Base-by-base conservation (phyloP, 2,113 vertebrate species). In the Probosciger aterrimus region DNA sequence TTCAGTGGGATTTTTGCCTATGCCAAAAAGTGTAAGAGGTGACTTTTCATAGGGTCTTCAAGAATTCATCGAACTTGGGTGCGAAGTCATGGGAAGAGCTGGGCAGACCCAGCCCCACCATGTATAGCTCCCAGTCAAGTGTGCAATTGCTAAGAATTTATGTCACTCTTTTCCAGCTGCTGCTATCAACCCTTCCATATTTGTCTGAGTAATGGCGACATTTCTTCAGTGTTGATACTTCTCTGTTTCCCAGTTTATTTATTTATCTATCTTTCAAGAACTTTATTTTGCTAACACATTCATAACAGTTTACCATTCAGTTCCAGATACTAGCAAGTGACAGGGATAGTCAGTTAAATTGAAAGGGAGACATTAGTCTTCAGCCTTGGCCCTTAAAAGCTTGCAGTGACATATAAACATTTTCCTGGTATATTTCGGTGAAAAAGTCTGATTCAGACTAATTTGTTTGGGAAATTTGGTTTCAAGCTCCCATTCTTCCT, bases 31-130 rank as follows among this genome's bases (percentile, higher is more conserved):
- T 27, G 18, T 30, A 2, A 10, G 27, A 77, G 18, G 20, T 43
- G 15, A 24, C 22, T 82, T 84, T 75, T 43, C 39, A 47, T 4
- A 27, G 6, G 13, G 17, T 11, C 25, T 75, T 75, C 46, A 46
- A 46, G 23, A 86, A 75, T 55, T 71, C 39, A 22, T 22, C 46
- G 18, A 70, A 27, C 8, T 15, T 14, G 20, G n/a, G 5, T 27
- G 39, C 20, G 44, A 67, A 88, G n/a, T 59, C 46, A 50, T 11
- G 20, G 18, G 5, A 20, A 80, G 27, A 86, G 23, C 22, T 78
- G 20, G 30, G 31, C 9, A 70, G 47, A 30, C 16, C 8, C 55
- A 77, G 11, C 7, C 35, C 23, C 50, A 53, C 11, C 0, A 0
- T 23, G 74, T 46, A 27, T 2, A 52, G 16, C 33, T 88, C 39